These are phyloP conservation scores for Ostrea denselamellosa DNA, from an alignment of 1,140 invertebrate species.

Conservation along the genomic window DNA sequence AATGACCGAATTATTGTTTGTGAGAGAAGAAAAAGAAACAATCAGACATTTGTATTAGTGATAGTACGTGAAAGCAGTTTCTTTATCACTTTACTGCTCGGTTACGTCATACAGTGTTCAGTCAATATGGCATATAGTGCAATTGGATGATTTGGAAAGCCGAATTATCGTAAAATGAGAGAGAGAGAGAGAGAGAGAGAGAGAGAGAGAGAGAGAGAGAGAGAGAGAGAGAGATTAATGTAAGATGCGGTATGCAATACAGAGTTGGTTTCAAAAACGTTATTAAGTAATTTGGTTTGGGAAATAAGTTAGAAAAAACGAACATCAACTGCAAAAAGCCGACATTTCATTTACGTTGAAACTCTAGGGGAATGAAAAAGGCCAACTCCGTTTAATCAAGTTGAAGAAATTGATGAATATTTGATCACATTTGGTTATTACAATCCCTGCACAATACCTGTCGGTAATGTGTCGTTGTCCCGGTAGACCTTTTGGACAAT, in stretches of 20 bases:
- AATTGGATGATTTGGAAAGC: too few relatives aligned
- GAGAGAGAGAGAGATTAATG: neutral
- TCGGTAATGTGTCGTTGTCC: neutral
- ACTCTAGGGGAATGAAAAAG: conserved; percentile 35
- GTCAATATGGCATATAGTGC: too few relatives aligned
- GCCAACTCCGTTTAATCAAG: conserved; percentile 31
- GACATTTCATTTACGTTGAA: conserved; percentile 30
- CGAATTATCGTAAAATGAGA: neutral
- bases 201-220: neutral
- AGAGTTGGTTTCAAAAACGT: neutral
- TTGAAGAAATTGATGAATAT: conserved; percentile 26
- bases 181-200: conserved; percentile 15
- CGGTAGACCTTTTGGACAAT: neutral
- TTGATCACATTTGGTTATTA: conserved; percentile 17
- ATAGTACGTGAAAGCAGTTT: too few relatives aligned
- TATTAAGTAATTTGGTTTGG: neutral
- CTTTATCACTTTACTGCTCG: too few relatives aligned
- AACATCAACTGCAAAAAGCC: conserved; percentile 35
- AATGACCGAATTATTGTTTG: too few relatives aligned
- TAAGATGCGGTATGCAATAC: neutral
- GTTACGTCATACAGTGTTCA: too few relatives aligned
- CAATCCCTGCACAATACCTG: conserved; percentile 18
- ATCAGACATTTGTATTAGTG: too few relatives aligned
- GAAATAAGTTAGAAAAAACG: conserved; percentile 9
- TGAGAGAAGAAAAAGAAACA: too few relatives aligned